Base-by-base conservation (phyloP, 2,113 vertebrate species). In the Lota lota region DNA sequence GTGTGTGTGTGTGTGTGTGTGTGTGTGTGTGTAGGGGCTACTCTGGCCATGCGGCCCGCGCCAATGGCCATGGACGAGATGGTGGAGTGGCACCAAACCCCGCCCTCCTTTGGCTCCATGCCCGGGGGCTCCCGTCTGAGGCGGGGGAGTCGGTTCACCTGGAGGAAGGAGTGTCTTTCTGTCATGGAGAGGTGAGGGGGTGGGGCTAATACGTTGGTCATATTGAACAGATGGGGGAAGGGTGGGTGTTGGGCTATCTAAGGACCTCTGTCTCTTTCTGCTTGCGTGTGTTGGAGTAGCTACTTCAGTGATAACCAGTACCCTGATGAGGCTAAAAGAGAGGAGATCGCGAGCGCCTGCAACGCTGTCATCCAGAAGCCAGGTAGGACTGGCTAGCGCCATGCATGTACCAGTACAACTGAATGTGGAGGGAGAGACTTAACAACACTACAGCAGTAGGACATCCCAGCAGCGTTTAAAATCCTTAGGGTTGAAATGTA, bases 221-320 rank as follows among this genome's bases (percentile, higher is more conserved):
- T 47, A 10, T 10, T 14, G 10, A 47, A 47, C 40, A 47, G 2
- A 14, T 2, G 40, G 40, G 40, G 10, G 2, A 14, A 11, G 40
- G 40, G 40, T 47, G 40, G 40, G 1, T 47, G 12, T 14, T 47
- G 40, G 10, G 10, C 40, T 47, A 47, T 47, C 8, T 47, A 47
- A 47, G 10, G 40, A 47, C 40, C 40, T 14, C 7, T 47, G 40
- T 47, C 17, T 18, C 17, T 56, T 12, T 56, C 24, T 10, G 11
- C 22, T 3, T 67, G 10, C 73, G 12, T 63, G 5, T 72, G 11
- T 63, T 0, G 57, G 1, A 24, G 3, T 87, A 99, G 97, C 90
- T 99, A 96, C 90, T 99, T 99, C 92, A 95, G 95, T 81, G 97
- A 99, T 81, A 98, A 99, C 85, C 97, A 99, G 79, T 99, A 99